Conservation (phyloP, 2,888 invertebrate species). For the Kryphioiulus occultus region DNA sequence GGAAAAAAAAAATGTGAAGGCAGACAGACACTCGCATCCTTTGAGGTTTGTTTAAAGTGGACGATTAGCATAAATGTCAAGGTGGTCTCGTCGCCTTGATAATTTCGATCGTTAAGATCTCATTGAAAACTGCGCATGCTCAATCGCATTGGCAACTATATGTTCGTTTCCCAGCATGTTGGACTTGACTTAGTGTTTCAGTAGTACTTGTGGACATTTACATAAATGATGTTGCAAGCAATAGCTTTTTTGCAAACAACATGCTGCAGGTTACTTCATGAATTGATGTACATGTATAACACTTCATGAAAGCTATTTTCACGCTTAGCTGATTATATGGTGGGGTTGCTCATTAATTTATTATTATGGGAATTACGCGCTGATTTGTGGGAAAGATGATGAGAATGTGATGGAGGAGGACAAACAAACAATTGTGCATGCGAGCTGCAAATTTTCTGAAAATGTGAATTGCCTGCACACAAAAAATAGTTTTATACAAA, state of each 20-base stretch:
- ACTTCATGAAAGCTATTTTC: background rate
- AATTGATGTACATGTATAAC: background rate
- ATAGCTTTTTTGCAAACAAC: too few relatives aligned
- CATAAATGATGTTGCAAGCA: too few relatives aligned
- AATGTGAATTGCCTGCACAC: background rate
- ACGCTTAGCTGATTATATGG: background rate
- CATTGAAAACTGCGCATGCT: background rate
- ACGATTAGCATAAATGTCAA: background rate
- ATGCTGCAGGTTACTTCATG: too few relatives aligned
- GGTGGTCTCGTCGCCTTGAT: background rate
- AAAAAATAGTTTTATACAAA: too few relatives aligned
- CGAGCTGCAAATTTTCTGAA: background rate
- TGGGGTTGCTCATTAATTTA: background rate
- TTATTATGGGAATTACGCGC: background rate
- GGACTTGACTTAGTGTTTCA: too few relatives aligned
- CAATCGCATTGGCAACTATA: too few relatives aligned
- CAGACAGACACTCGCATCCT: background rate
- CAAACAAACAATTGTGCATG: background rate
- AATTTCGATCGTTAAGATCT: background rate
- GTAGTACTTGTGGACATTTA: too few relatives aligned
- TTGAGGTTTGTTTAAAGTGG: background rate
- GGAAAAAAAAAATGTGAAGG: background rate
- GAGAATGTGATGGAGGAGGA: background rate
- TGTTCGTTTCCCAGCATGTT: too few relatives aligned
- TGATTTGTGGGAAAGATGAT: background rate